A percentile compares a stretch with the other conserved stretches of the same genome.
Conservation (phyloP, 2,797 vertebrate species). For the Sebastes oblongus region DNA sequence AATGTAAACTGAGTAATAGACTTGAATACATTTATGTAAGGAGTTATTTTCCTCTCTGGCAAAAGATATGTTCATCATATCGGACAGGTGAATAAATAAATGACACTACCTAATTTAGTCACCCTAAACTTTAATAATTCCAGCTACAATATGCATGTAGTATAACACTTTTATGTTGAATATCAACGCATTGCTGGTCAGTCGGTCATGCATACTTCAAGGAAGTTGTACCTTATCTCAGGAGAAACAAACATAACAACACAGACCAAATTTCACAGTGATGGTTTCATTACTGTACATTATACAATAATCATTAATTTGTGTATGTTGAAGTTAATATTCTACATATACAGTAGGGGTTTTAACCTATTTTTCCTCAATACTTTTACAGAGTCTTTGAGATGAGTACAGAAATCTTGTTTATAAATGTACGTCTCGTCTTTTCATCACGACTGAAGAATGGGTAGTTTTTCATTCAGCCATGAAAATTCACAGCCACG, state of each 20-base stretch:
- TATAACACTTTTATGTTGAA: neutral
- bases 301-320: neutral
- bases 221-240: neutral
- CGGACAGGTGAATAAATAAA: neutral
- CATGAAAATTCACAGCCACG: constrained; percentile 1
- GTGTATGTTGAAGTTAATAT: neutral
- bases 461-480: constrained; percentile 7
- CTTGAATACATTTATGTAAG: neutral
- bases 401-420: neutral
- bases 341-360: neutral
- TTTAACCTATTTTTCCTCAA: neutral
- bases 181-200: neutral
- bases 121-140: neutral
- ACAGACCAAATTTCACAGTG: neutral
- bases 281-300: neutral
- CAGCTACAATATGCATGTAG: neutral
- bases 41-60: neutral
- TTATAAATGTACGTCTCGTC: neutral
- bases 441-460: constrained; percentile 9
- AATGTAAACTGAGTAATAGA: neutral
- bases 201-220: neutral
- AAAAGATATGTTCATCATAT: neutral
- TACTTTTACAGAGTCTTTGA: neutral
- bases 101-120: neutral
- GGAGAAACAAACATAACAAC: neutral